Evolutionary conservation across 2,888 invertebrate genomes (phyloP), one percentile per base, ranked within the genome.

Genomic region (Lycia hirtaria): DNA sequence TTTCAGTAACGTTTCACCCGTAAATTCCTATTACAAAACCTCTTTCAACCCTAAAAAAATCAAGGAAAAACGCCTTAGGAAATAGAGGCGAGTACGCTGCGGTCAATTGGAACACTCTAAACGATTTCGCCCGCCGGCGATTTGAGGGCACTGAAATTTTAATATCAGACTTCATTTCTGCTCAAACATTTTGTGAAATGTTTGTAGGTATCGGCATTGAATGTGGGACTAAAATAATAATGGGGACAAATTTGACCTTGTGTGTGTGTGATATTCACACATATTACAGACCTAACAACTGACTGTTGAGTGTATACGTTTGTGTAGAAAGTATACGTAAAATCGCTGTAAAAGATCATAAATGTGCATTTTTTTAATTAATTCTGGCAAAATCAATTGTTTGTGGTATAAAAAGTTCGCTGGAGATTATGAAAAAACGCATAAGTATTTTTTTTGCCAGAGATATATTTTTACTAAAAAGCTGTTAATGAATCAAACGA

Each of bases 71-170:
- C 51, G 56, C 48, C 48, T 51, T 54, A 49, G 50, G 44, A 60
- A 59, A 50, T 51, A 41, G 60, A 64, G 51, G 63, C 57, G 68
- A 58, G 66, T 64, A 69, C 69, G 71, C 67, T 72, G 57, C 52
- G 57, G 52, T 58, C 57, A 58, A 58, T 58, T 53, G 57, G 52
- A 52, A 44, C 68, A 70, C 68, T 71, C 71, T 69, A 70, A 60
- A 70, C 67, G 68, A 71, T 71, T 68, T 72, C 60, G 56, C 48
- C 63, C 56, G 47, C 50, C 62, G 64, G 64, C 57, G 62, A 64
- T 65, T 64, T 61, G 65, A 68, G 67, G 60, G 58, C 65, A 44
- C 56, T 65, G 67, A 75, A 72, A 71, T 68, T 76, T 76, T 72
- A 64, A 79, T 76, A 75, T 62, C n/a, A 60, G 61, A 60, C 65